These are phyloP conservation scores for Hypsopygia costalis DNA, from an alignment of 2,888 invertebrate genomes.

Conservation along the genomic window DNA sequence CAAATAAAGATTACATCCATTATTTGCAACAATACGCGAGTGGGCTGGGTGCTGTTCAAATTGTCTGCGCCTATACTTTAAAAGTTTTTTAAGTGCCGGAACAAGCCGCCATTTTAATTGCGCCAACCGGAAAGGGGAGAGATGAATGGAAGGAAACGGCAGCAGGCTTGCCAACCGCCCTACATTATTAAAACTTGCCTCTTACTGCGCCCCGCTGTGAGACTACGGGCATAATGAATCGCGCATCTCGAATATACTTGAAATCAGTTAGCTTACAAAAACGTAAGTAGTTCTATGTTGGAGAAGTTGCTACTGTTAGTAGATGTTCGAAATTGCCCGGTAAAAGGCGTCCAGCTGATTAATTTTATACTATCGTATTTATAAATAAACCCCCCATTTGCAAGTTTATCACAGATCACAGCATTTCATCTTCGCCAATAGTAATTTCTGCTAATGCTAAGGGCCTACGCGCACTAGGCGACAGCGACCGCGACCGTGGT, in stretches of 20 bases:
- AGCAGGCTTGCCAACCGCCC: constrained; percentile 71
- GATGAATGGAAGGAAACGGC: constrained; percentile 76
- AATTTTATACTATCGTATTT: too few species aligned
- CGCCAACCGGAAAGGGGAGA: constrained; percentile 76
- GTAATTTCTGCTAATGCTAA: too few species aligned
- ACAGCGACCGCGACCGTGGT: too few species aligned
- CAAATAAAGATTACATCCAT: constrained; percentile 35
- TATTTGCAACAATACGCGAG: constrained; percentile 50
- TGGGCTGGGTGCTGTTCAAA: constrained; percentile 50
- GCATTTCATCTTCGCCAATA: too few species aligned
- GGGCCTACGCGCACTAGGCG: too few species aligned
- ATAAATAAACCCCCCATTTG: too few species aligned
- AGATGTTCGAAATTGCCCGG: not conserved
- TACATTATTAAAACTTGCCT: constrained; percentile 78
- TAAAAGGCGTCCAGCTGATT: too few species aligned
- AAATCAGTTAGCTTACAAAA: constrained; percentile 45
- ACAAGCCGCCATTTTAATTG: constrained; percentile 77
- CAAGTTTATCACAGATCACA: too few species aligned
- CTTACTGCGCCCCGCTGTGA: constrained; percentile 34
- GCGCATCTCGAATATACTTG: constrained; percentile 59
- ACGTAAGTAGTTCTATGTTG: constrained; percentile 7
- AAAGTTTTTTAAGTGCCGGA: constrained; percentile 77
- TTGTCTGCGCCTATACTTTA: constrained; percentile 69
- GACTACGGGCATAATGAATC: constrained; percentile 56
- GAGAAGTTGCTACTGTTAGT: not conserved